These are phyloP conservation scores for Neodiprion lecontei DNA, from an alignment of 1,140 invertebrate species.

Conservation along the genomic window DNA sequence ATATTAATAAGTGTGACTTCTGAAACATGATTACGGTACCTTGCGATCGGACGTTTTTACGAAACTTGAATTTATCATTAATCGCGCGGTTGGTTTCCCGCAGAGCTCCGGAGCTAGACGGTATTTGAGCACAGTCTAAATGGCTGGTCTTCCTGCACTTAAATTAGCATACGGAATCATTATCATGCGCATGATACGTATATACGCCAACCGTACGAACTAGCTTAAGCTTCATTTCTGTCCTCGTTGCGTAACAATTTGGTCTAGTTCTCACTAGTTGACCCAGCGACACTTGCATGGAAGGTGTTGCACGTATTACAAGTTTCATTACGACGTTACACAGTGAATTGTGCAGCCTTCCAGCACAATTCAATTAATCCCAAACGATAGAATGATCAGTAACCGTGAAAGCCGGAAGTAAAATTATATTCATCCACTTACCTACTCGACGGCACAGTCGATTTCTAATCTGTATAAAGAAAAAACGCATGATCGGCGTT, in stretches of 20 bases:
- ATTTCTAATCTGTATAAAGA: too few species aligned
- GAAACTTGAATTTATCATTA: too few species aligned
- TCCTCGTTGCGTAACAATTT: slow-evolving; percentile 38
- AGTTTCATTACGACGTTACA: too few species aligned
- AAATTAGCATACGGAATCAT: slow-evolving; percentile 51
- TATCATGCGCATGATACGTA: slow-evolving; percentile 36
- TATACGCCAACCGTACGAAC: slow-evolving; percentile 25
- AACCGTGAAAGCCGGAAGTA: too few species aligned
- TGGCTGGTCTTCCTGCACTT: slow-evolving; percentile 49
- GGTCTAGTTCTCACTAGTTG: slow-evolving; percentile 7
- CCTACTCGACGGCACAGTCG: too few species aligned
- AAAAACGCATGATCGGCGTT: too few species aligned
- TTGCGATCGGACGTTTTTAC: too few species aligned
- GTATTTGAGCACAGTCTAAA: neutral
- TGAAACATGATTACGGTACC: too few species aligned
- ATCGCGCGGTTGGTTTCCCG: neutral
- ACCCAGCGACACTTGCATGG: neutral
- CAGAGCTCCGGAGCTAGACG: neutral
- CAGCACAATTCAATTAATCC: neutral
- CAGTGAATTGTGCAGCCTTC: too few species aligned
- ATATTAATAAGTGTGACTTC: too few species aligned
- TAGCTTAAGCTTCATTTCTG: slow-evolving; percentile 34
- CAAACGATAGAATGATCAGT: too few species aligned
- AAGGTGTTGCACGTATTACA: neutral
- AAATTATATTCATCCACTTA: too few species aligned